Percentiles rank a stretch among this genome's conserved stretches.
phyloP scores from a whole-genome alignment of 2,888 invertebrate species.

The Parascotia fuliginaria region DNA sequence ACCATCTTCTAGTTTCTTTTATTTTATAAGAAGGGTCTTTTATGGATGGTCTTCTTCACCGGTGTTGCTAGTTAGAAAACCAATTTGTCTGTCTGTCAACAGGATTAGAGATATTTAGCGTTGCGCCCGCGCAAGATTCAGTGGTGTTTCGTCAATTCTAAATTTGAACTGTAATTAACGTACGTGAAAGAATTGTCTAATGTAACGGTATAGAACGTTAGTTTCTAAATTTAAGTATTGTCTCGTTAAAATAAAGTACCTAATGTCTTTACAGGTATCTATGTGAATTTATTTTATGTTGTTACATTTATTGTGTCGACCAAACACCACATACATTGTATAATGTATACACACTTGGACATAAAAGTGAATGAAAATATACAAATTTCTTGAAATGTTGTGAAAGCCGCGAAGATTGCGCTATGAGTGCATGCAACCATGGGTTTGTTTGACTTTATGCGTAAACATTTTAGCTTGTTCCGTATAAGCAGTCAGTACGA shows the following conservation, averaged over 20 bases:
- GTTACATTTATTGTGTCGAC: too few relatives aligned
- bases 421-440: constrained; percentile 1
- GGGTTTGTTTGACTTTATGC: constrained; percentile 9
- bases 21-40: constrained; percentile 14
- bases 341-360: not conserved
- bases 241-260: too few relatives aligned
- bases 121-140: constrained; percentile 45
- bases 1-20: not conserved
- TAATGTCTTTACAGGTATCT: too few relatives aligned
- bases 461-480: constrained; percentile 7
- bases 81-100: constrained; percentile 80
- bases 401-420: not conserved
- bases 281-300: too few relatives aligned
- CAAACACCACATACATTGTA: too few relatives aligned
- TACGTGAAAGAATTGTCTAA: constrained; percentile 5
- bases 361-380: not conserved
- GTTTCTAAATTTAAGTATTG: constrained; percentile 6
- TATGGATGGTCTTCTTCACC: constrained; percentile 36
- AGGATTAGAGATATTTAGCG: constrained; percentile 63
- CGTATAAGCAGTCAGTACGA: too few relatives aligned
- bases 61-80: constrained; percentile 63
- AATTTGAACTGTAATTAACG: constrained; percentile 39
- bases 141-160: constrained; percentile 52
- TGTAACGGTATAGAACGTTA: constrained; percentile 9
- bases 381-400: not conserved